Conservation (phyloP, 1,140 invertebrate genomes). For the Agrypnia vestita region DNA sequence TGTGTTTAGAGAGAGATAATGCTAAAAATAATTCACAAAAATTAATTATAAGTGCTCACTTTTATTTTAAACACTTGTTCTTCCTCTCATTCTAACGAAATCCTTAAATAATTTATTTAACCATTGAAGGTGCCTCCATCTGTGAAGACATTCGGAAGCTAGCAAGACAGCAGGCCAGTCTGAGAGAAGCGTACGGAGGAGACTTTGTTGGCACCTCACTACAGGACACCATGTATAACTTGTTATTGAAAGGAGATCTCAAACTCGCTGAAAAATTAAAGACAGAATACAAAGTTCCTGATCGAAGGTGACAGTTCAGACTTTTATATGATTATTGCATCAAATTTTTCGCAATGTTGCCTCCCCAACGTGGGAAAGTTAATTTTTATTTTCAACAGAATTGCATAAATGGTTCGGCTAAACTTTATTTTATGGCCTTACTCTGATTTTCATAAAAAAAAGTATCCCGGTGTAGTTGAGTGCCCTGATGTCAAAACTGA, state of each 20-base stretch:
- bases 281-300: conserved; percentile 93
- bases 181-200: conserved; percentile 81
- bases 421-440: too few relatives aligned
- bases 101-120: background rate
- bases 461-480: too few relatives aligned
- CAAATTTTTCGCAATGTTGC: too few relatives aligned
- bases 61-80: background rate
- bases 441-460: too few relatives aligned
- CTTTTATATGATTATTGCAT: background rate
- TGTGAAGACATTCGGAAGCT: conserved; percentile 87
- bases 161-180: conserved; percentile 81
- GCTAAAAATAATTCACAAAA: too few relatives aligned
- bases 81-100: too few relatives aligned
- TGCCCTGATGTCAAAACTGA: too few relatives aligned
- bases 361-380: too few relatives aligned
- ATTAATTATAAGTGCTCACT: conserved; percentile 57
- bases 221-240: conserved; percentile 87
- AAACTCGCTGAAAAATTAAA: conserved; percentile 92
- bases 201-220: conserved; percentile 81
- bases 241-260: conserved; percentile 83
- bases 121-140: conserved; percentile 69
- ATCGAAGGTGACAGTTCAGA: conserved; percentile 79
- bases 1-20: too few relatives aligned
- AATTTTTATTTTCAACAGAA: too few relatives aligned
- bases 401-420: too few relatives aligned